Base-by-base conservation (phyloP, 2,113 vertebrate genomes). In the Trematomus loennbergii region DNA sequence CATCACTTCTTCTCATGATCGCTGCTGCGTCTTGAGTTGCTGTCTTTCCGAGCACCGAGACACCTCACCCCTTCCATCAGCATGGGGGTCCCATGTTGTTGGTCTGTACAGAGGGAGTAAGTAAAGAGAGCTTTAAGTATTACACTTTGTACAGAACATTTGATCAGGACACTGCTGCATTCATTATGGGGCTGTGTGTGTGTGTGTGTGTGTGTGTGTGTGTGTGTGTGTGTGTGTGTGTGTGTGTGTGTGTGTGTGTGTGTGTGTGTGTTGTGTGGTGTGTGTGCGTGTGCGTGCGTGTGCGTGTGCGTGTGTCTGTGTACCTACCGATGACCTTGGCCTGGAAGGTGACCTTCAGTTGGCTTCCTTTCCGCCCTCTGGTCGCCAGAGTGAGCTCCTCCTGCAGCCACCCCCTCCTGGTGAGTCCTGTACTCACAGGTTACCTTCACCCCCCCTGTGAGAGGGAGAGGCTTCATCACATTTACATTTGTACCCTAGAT, bases 31-130 rank as follows among this genome's bases (percentile, higher is more conserved):
- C 95, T 97, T 0, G 94, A 94, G 84, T 95, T 92, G 18, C 93
- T 93, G 8, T 97, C 95, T 75, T 93, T 93, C 90, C 96, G 95
- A 0, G 95, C 89, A 0, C 95, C 96, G 36, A 97, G 71, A 12
- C 97, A 97, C 74, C 91, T 94, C 75, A 97, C 97, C 0, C 97
- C 97, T 0, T 98, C 97, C 92, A 96, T 90, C 59, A 97, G 93
- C 97, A 97, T 96, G 1, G 97, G 97, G 0, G 97, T 97, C 40
- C 97, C 97, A 0, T 97, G 97, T 86, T 97, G 96, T 1, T 96
- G 95, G 82, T 97, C 97, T 98, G 83, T 1, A 53, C 1, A 33
- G 40, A 49, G 22, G 49, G 13, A 11, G 17, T 45, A n/a, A 36
- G 6, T 3, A 9, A 40, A 4, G 36, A 10, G 7, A 18, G 3